Percentiles rank a stretch among this genome's conserved stretches.
Conservation (phyloP, 2,888 invertebrate species). For the Drosophila austrosaltans region DNA sequence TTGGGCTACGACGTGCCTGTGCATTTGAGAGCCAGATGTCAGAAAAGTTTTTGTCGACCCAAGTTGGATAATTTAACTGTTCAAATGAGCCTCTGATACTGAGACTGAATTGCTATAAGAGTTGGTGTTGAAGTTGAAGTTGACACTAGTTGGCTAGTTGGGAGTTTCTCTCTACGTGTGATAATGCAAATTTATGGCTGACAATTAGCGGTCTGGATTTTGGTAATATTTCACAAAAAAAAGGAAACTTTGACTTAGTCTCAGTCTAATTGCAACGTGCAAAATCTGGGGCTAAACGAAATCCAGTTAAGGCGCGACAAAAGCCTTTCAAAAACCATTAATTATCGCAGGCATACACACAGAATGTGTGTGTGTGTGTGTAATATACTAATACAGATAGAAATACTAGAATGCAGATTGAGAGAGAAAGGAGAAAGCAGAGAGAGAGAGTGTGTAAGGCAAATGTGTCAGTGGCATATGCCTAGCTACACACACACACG, state of each 20-base stretch:
- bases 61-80: slow-evolving; percentile 71
- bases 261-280: slow-evolving; percentile 68
- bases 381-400: slow-evolving; percentile 26
- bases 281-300: slow-evolving; percentile 66
- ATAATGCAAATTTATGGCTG: slow-evolving; percentile 76
- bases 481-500: slow-evolving; percentile 19
- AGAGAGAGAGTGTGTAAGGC: slow-evolving; percentile 20
- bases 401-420: slow-evolving; percentile 20
- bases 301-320: slow-evolving; percentile 66
- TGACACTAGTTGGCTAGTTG: neutral
- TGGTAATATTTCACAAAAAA: slow-evolving; percentile 62
- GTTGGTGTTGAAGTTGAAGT: neutral
- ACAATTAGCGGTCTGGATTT: slow-evolving; percentile 74
- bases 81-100: slow-evolving; percentile 31
- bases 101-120: neutral
- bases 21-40: slow-evolving; percentile 71
- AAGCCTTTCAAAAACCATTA: slow-evolving; percentile 58
- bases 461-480: slow-evolving; percentile 53
- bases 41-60: slow-evolving; percentile 68
- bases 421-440: slow-evolving; percentile 13
- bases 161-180: slow-evolving; percentile 55
- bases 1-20: slow-evolving; percentile 64
- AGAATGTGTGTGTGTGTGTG: slow-evolving; percentile 53
- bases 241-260: slow-evolving; percentile 57
- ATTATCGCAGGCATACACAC: slow-evolving; percentile 53